phyloP scores from a whole-genome alignment of 2,888 invertebrate species.

The Acholoe squamosa region DNA sequence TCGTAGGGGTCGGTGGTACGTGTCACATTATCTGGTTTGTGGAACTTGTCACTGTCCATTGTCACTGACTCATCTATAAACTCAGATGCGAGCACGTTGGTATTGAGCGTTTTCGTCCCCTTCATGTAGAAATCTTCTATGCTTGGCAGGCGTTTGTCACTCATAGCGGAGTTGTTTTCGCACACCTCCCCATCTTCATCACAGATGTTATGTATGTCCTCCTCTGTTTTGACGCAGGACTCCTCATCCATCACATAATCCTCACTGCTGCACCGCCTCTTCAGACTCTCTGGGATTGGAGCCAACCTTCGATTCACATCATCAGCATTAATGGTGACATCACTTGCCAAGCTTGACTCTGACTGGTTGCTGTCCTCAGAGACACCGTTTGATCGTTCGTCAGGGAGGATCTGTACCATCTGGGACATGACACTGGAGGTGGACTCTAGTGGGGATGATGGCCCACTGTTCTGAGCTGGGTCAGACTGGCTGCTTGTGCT shows the following conservation, averaged over 20 bases:
- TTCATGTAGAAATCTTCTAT: slow-evolving; percentile 85
- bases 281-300: slow-evolving; percentile 63
- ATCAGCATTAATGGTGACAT: background rate
- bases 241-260: slow-evolving; percentile 6
- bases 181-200: background rate
- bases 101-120: slow-evolving; percentile 86
- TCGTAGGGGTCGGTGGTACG: slow-evolving; percentile 71
- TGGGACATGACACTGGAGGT: background rate
- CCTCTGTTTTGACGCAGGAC: background rate
- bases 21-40: slow-evolving; percentile 84
- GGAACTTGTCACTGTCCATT: slow-evolving; percentile 86
- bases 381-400: slow-evolving; percentile 51
- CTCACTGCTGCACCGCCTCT: slow-evolving; percentile 40
- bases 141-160: slow-evolving; percentile 65
- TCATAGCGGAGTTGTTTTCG: background rate
- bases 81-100: slow-evolving; percentile 84
- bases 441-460: slow-evolving; percentile 17
- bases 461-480: background rate
- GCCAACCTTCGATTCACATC: slow-evolving; percentile 17
- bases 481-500: slow-evolving; percentile 8
- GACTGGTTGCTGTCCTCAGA: slow-evolving; percentile 80
- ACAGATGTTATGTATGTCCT: background rate
- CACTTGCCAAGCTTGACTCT: slow-evolving; percentile 63
- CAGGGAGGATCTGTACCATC: background rate
- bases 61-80: slow-evolving; percentile 84